phyloP scores from a whole-genome alignment of 2,797 vertebrate species.

The Oreochromis grahami region DNA sequence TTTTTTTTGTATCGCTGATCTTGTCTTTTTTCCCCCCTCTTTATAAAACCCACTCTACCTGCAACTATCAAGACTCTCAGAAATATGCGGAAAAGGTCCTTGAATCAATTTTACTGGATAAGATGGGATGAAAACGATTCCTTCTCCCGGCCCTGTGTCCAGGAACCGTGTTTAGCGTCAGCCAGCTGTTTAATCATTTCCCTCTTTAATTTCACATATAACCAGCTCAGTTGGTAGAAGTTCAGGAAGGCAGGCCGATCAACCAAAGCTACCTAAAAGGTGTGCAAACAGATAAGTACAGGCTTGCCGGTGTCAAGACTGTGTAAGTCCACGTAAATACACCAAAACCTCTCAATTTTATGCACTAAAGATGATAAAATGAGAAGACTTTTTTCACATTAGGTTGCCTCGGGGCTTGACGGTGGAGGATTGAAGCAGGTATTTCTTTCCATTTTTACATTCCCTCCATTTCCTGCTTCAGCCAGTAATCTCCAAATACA shows the following conservation, averaged over 20 bases:
- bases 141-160: constrained; percentile 22
- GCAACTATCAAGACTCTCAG: constrained; percentile 8
- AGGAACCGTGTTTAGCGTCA: constrained; percentile 46
- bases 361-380: constrained; percentile 58
- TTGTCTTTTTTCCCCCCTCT: neutral
- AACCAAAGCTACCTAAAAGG: constrained; percentile 53
- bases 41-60: neutral
- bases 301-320: constrained; percentile 42
- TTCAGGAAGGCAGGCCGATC: constrained; percentile 26
- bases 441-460: neutral
- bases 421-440: constrained; percentile 34
- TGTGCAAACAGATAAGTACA: constrained; percentile 67
- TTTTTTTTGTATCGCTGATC: neutral
- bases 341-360: constrained; percentile 58
- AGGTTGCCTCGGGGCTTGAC: constrained; percentile 43
- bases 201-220: constrained; percentile 70
- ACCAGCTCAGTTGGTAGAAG: constrained; percentile 65
- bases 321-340: constrained; percentile 48
- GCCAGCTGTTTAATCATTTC: constrained; percentile 59
- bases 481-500: constrained; percentile 37
- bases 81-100: constrained; percentile 23
- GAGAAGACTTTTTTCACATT: constrained; percentile 36
- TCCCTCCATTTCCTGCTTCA: neutral
- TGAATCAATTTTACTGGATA: constrained; percentile 30
- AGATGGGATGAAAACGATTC: constrained; percentile 32